Evolutionary conservation across 2,888 invertebrate genomes (phyloP), one percentile per base, ranked within the genome.

Genomic region (Lapara coniferarum): DNA sequence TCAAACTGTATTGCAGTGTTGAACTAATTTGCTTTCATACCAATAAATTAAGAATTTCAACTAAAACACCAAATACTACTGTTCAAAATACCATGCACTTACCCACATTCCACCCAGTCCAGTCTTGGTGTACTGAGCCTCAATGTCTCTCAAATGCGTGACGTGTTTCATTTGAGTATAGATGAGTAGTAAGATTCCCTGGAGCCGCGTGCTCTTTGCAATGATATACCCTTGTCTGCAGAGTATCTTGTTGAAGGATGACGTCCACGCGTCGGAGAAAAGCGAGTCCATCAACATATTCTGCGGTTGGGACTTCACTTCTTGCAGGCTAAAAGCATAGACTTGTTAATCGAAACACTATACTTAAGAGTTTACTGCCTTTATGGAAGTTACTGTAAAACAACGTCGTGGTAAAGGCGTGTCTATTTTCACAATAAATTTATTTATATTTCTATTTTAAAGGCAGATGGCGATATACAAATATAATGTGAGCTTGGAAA

Each of bases 31-130:
- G 5, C 37, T 37, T 37, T 0, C 37, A 37, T 37, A 5, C 37
- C 37, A 37, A 37, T 8, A 37, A 37, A 37, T 37, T 37, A 37
- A 19, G n/a, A n/a, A 44, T n/a, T 30, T 51, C 2, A 25, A 66
- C 7, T 0, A 10, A 66, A 30, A 53, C 12, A 7, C 19, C 46
- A 10, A 16, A 2, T 30, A 55, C 16, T 66, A 51, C 55, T 49
- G 7, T 46, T 10, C 19, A 55, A 66, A 55, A 19, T 55, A n/a
- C 67, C 72, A 5, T 55, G 14, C 13, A 84, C 96, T 95, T 92
- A 98, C 98, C 98, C 98, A 98, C 92, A 98, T 96, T 69, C 98
- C 99, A 46, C 97, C 97, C 72, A 98, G 95, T 2, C 99, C 99
- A 69, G 98, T 98, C 80, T 97, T 96, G 0, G 98, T 98, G 78